Base-by-base conservation (phyloP, 2,888 invertebrate species). In the Xestia xanthographa region DNA sequence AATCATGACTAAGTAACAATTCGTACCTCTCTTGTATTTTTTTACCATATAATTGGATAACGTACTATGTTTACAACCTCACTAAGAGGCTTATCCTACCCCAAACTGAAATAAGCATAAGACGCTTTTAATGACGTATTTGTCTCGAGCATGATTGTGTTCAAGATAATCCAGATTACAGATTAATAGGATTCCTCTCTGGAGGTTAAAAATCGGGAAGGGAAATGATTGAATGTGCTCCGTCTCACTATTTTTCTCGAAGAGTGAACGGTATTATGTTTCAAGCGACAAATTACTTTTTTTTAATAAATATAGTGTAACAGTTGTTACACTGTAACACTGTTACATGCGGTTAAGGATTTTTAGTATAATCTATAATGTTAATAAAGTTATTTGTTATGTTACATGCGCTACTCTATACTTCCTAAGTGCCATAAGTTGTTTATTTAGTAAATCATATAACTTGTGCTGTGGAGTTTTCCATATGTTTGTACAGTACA, bases 151-250 rank as follows among this genome's bases (percentile, higher is more conserved):
- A 91, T 92, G 89, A 94, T 93, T 92, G 92, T 91, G 88, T 91
- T 87, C 83, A 73, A 91, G 94, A 94, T 95, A 90, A 95, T 94
- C 94, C 93, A 91, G 92, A 93, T 94, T 93, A 92, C 84, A 88
- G 88, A 92, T 92, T 92, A 93, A 93, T 93, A 90, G 86, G 86
- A 85, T 79, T 86, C 77, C 80, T 82, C 83, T 71, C 73, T 69
- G 29, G 69, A 83, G 82, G 79, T 87, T 84, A 84, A 83, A 88
- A 87, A 87, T 81, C 79, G 84, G 85, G 71, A 53, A 79, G 80
- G 83, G 73, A 50, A 79, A 62, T 72, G 72, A 82, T 80, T 74
- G 79, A 83, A 85, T 71, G 45, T 75, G 68, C 75, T 76, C 38
- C 62, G 17, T 77, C 84, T 67, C 72, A 72, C 77, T 80, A 76